Conservation (phyloP, 2,888 invertebrate species). For the Sesia apiformis region DNA sequence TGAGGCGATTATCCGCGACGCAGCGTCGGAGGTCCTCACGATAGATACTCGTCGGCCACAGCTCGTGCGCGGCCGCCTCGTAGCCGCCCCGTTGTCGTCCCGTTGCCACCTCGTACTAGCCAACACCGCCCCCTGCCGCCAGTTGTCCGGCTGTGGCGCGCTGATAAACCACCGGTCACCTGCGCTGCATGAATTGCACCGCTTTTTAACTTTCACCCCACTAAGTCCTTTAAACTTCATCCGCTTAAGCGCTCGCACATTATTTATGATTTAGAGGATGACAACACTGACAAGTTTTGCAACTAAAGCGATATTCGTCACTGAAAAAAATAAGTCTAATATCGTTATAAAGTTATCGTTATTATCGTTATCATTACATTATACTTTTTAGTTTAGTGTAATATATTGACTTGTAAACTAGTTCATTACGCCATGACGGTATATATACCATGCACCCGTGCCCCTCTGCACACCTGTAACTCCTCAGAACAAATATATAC, state of each 20-base stretch:
- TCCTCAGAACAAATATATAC: too few species aligned
- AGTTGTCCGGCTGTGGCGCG: slow-evolving; percentile 39
- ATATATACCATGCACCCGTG: too few species aligned
- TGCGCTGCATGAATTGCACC: slow-evolving; percentile 70
- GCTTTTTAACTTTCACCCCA: slow-evolving; percentile 69
- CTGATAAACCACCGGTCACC: slow-evolving; percentile 71
- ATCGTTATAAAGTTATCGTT: slow-evolving; percentile 18
- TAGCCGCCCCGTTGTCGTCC: slow-evolving; percentile 6
- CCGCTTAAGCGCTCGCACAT: slow-evolving; percentile 56
- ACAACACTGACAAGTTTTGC: slow-evolving; percentile 41
- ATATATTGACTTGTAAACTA: too few species aligned
- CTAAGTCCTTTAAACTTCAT: slow-evolving; percentile 66
- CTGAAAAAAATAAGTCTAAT: slow-evolving; percentile 10
- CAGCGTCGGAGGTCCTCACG: slow-evolving; percentile 45
- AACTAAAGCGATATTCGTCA: slow-evolving; percentile 8
- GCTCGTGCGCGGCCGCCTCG: slow-evolving; percentile 9
- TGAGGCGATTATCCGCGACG: slow-evolving; percentile 71
- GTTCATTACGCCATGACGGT: too few species aligned
- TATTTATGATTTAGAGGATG: slow-evolving; percentile 64
- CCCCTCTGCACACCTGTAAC: too few species aligned
- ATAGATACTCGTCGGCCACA: slow-evolving; percentile 39
- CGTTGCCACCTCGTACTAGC: background rate
- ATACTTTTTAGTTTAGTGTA: too few species aligned
- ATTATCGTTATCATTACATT: too few species aligned
- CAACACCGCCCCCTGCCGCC: slow-evolving; percentile 7